phyloP scores from a whole-genome alignment of 1,140 invertebrate genomes.

The Alviniconcha marisindica region DNA sequence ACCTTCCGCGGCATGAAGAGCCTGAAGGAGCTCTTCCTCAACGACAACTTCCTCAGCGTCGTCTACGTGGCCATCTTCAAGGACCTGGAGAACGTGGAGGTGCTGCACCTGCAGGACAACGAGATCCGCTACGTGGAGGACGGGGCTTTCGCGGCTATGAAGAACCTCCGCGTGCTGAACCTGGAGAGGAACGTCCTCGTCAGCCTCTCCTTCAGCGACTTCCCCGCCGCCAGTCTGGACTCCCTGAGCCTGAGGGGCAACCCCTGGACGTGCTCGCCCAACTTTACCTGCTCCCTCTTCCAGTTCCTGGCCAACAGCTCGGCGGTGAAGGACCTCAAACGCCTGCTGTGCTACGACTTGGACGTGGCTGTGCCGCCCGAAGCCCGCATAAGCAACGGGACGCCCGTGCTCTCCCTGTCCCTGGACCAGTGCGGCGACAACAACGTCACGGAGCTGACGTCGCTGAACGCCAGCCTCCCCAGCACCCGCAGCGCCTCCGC shows the following conservation, averaged over 20 bases:
- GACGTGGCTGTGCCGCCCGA: neutral
- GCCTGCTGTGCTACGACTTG: conserved; percentile 41
- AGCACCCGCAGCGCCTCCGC: neutral
- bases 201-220: conserved; percentile 34
- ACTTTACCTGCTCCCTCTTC: conserved; percentile 46
- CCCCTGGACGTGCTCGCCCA: conserved; percentile 57
- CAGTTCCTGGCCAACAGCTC: conserved; percentile 40
- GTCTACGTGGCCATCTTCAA: conserved; percentile 47
- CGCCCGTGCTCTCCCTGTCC: conserved; percentile 19
- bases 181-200: conserved; percentile 53
- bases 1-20: conserved; percentile 52
- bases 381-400: neutral
- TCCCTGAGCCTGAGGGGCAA: conserved; percentile 52
- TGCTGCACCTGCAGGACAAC: conserved; percentile 58
- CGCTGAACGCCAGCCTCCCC: conserved; percentile 27
- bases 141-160: conserved; percentile 42
- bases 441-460: conserved; percentile 40
- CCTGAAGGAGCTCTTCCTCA: conserved; percentile 52
- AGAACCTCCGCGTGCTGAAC: conserved; percentile 40
- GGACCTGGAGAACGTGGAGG: conserved; percentile 48
- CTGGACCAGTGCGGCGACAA: conserved; percentile 37
- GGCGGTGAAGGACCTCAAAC: conserved; percentile 32
- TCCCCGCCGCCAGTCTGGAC: conserved; percentile 26
- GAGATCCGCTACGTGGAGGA: conserved; percentile 50
- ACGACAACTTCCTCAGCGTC: conserved; percentile 51